Base-by-base conservation (phyloP, 2,797 vertebrate species). In the Telmatherina bonti region DNA sequence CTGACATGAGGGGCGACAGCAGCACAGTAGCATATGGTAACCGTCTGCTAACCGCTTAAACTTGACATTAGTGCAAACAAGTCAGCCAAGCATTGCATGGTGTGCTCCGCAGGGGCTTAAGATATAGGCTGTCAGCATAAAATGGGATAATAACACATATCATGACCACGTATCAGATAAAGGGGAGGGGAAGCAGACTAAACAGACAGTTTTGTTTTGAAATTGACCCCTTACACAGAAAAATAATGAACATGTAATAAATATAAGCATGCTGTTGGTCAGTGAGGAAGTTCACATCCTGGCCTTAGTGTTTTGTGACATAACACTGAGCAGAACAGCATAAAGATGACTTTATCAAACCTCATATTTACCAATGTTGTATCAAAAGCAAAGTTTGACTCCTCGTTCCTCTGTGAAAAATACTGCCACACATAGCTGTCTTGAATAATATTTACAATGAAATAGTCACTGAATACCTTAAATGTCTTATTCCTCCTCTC, bases 11-110 rank as follows among this genome's bases (percentile, higher is more conserved):
- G 86, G 92, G 88, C 92, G 90, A 93, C 87, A 86, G 90, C 90
- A 93, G 89, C 93, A 85, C 91, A 89, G 85, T 88, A 87, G 90
- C 91, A 91, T 93, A 92, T 92, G 92, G 93, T 91, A 91, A 89
- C 88, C 68, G 92, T 87, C 91, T 92, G 91, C 83, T 93, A 92
- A 91, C 89, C 76, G 78, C 87, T 86, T 91, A 92, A 92, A 93
- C 88, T 90, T 93, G 93, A 94, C 93, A 92, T 91, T 87, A 92
- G 91, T 84, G 84, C 93, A 94, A 94, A 94, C 92, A 93, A 93
- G 92, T 93, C 93, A 92, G 91, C 90, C 87, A 91, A 91, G 90
- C 90, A 78, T 85, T 79, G 88, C 79, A 82, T 73, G 55, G 81
- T 74, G 78, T 74, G 86, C 84, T 92, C 93, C 91, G 93, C 62